Evolutionary conservation across 2,888 invertebrate species (phyloP), one percentile per base, ranked within the genome.

Genomic region (Mythimna vitellina): DNA sequence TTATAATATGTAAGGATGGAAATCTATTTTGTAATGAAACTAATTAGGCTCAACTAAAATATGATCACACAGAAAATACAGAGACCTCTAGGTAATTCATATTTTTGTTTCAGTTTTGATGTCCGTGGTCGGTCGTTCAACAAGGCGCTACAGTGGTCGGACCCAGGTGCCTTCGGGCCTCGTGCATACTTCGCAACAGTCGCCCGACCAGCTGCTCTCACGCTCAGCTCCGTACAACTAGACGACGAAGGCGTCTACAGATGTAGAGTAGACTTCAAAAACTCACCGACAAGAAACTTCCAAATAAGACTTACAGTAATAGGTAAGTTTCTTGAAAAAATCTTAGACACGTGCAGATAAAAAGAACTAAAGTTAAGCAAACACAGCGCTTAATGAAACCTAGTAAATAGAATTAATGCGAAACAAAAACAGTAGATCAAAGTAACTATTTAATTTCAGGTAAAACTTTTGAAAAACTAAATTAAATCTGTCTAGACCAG

Each of bases 251-350:
- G 99, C 62, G 96, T 97, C 73, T 99, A 99, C 95, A 96, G 98
- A 85, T 99, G 99, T 93, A 96, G 99, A 79, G 99, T 99, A 49
- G 99, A 99, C 95, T 99, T 99, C 94, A 97, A 98, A 88, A 98
- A 98, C 90, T 98, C 98, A 12, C 98, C 98, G 46, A 98, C 99
- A 20, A 97, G 98, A 88, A 98, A 98, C 93, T 98, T 98, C 93
- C 98, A 98, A 90, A 98, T 99, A 92, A 98, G 98, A 92, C 97
- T 99, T 85, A 98, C 98, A 89, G 98, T 99, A 88, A 98, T 99
- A 92, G 98, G 99, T 99, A 96, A 97, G 98, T 96, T 64, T 5
- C 12, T 42, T 60, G 6, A 72, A 68, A 78, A 63, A 51, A 63
- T 66, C 65, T 65, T 10, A 62, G 57, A 65, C 25, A 51, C 32